Percentiles rank a stretch among this genome's conserved stretches.
phyloP scores from a whole-genome alignment of 2,113 vertebrate species.

The Echinops telfairi region DNA sequence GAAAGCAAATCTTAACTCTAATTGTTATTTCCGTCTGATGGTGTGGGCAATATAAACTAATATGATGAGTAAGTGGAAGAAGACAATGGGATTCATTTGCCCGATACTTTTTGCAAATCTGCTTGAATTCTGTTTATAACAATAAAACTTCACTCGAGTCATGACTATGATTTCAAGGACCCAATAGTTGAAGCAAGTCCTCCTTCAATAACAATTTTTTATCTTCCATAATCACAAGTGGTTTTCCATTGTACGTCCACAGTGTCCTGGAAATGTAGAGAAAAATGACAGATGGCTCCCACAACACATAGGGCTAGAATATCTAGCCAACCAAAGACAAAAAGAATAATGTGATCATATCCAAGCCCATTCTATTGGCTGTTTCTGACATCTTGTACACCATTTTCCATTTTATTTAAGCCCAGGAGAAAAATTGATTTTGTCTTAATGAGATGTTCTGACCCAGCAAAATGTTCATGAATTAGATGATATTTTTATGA shows the following conservation, averaged over 20 bases:
- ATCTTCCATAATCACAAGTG: background rate
- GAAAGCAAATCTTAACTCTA: background rate
- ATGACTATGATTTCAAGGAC: background rate
- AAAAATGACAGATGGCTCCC: background rate
- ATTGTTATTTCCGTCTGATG: conserved; percentile 20
- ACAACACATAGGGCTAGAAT: background rate
- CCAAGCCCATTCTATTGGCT: background rate
- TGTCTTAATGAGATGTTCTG: conserved; percentile 6
- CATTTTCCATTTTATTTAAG: conserved; percentile 53
- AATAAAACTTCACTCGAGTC: background rate
- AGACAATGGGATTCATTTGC: background rate
- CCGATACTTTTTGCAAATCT: background rate
- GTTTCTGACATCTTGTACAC: background rate
- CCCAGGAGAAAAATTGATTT: background rate
- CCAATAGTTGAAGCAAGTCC: conserved; percentile 16
- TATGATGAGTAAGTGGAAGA: background rate
- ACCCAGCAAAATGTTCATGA: conserved; percentile 40
- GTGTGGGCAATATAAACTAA: background rate
- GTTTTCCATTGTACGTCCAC: background rate
- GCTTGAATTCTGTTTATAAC: conserved; percentile 11
- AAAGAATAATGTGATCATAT: background rate
- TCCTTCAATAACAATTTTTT: background rate
- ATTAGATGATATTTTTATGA: conserved; percentile 35
- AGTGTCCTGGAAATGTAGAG: background rate
- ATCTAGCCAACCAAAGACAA: background rate